phyloP scores from a whole-genome alignment of 2,113 vertebrate genomes.

The Camelus dromedarius region DNA sequence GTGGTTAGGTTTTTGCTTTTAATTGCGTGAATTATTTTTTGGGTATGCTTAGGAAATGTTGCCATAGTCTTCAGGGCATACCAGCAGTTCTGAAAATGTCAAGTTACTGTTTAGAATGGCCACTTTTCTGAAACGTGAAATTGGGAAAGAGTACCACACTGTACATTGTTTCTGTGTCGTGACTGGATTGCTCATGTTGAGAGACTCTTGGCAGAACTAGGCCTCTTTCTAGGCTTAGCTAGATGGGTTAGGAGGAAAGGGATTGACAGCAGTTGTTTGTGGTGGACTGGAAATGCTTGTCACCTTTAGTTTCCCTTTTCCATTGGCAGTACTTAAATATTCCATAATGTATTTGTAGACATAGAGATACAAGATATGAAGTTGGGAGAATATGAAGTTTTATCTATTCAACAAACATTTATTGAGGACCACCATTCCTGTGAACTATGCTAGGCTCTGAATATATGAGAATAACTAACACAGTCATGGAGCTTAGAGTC shows the following conservation, averaged over 20 bases:
- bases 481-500: background rate
- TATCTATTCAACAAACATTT: background rate
- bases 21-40: background rate
- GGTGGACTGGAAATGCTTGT: background rate
- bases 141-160: background rate
- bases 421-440: background rate
- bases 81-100: background rate
- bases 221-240: background rate
- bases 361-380: background rate
- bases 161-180: background rate
- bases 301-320: background rate
- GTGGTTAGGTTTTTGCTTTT: conserved; percentile 40
- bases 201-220: background rate
- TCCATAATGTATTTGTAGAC: background rate
- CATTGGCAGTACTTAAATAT: background rate
- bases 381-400: background rate
- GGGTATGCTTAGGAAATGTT: background rate
- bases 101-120: background rate
- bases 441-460: background rate
- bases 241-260: background rate
- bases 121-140: background rate
- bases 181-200: background rate
- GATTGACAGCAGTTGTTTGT: background rate
- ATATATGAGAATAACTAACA: background rate
- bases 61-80: background rate